Conservation (phyloP, 2,888 invertebrate genomes). For the Acrobasis repandana region DNA sequence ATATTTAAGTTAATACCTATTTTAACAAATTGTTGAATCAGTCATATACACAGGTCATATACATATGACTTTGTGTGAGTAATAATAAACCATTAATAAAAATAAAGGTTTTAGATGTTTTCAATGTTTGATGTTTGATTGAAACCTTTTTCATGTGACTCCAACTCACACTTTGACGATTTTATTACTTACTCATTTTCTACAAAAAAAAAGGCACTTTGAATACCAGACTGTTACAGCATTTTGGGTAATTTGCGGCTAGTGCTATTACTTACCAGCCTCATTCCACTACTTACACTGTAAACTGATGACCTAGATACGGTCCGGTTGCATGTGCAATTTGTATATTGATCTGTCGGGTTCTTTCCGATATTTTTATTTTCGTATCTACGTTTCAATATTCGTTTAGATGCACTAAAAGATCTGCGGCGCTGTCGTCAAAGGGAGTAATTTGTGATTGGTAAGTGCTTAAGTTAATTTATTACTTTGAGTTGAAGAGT, state of each 20-base stretch:
- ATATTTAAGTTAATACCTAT: too few species aligned
- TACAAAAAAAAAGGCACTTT: not conserved
- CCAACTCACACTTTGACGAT: too few species aligned
- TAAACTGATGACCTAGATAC: slow-evolving; percentile 14
- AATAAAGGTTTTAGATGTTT: too few species aligned
- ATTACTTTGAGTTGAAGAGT: not conserved
- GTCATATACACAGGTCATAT: too few species aligned
- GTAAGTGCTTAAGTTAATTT: not conserved
- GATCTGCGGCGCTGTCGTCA: not conserved
- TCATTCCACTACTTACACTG: slow-evolving; percentile 13
- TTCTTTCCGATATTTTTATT: slow-evolving; percentile 8
- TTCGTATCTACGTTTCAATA: not conserved
- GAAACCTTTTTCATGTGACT: too few species aligned
- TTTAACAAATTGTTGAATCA: too few species aligned
- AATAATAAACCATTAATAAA: too few species aligned
- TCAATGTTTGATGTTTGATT: too few species aligned
- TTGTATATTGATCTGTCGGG: slow-evolving; percentile 10
- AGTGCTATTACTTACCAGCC: not conserved
- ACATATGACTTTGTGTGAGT: too few species aligned
- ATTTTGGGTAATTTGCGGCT: not conserved
- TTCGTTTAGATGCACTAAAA: slow-evolving; percentile 7
- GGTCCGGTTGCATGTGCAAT: slow-evolving; percentile 2
- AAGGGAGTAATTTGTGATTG: not conserved
- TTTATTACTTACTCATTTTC: too few species aligned
- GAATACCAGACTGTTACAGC: not conserved